Evolutionary conservation across 2,888 invertebrate genomes (phyloP).

Genomic region (Linnaemya vulpina): DNA sequence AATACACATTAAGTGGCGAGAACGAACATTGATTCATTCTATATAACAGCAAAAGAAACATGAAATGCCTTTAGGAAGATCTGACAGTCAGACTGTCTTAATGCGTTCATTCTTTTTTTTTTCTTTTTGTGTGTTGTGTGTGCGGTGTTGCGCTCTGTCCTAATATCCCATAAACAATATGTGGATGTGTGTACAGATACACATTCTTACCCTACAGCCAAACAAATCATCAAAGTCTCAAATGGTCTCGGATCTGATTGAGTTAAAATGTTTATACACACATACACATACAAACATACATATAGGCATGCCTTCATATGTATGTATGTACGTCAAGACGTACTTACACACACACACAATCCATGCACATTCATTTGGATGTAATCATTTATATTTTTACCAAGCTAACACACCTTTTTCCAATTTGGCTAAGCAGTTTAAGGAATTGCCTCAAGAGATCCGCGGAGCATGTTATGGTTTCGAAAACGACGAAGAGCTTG

Average conservation of each 20-base stretch:
- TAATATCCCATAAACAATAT: slow-evolving; percentile 52
- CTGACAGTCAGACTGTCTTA: slow-evolving; percentile 32
- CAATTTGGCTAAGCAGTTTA: no score
- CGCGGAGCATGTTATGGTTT: no score
- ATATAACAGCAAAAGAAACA: slow-evolving; percentile 42
- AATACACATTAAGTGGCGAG: slow-evolving; percentile 46
- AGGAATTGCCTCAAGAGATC: no score
- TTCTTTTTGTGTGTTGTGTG: not conserved
- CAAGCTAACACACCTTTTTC: not conserved
- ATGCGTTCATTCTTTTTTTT: not conserved
- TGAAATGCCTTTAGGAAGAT: slow-evolving; percentile 41
- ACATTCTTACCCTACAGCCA: slow-evolving; percentile 72
- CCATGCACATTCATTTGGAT: not conserved
- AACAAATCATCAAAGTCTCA: slow-evolving; percentile 74
- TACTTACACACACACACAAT: no score
- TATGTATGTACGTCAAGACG: not conserved
- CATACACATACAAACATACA: not conserved
- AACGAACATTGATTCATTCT: slow-evolving; percentile 48
- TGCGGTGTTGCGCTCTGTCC: slow-evolving; percentile 31
- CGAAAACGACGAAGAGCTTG: no score
- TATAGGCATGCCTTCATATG: not conserved
- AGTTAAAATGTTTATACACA: slow-evolving; percentile 34
- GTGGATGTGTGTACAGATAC: not conserved
- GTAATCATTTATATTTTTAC: not conserved
- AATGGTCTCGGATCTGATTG: slow-evolving; percentile 61